These are phyloP conservation scores for Melanotus villosus DNA, from an alignment of 2,888 invertebrate species.

Conservation along the genomic window DNA sequence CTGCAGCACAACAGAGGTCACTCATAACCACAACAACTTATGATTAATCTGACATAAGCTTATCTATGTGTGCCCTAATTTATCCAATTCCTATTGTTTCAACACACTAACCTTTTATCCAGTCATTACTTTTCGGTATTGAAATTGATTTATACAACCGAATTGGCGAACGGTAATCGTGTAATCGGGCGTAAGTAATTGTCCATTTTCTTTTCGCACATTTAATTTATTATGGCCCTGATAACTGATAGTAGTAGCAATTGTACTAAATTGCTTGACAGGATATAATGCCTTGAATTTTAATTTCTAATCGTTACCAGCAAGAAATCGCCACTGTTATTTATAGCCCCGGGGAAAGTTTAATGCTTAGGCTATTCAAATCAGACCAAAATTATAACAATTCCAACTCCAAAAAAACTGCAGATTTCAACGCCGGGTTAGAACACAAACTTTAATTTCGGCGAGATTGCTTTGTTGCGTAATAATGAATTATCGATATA, in stretches of 20 bases:
- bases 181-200: not conserved
- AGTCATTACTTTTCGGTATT: slow-evolving; percentile 17
- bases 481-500: too few species aligned
- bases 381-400: too few species aligned
- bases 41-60: slow-evolving; percentile 53
- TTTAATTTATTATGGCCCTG: slow-evolving; percentile 3
- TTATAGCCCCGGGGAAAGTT: too few species aligned
- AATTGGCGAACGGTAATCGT: slow-evolving; percentile 5
- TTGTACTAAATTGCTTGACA: too few species aligned
- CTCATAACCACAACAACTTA: slow-evolving; percentile 47
- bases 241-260: not conserved
- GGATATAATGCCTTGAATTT: too few species aligned
- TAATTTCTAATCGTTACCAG: too few species aligned
- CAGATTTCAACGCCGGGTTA: too few species aligned
- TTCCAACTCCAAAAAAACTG: too few species aligned
- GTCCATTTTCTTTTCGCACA: not conserved
- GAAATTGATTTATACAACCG: slow-evolving; percentile 21
- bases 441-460: too few species aligned
- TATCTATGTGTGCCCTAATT: slow-evolving; percentile 40
- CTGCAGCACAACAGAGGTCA: slow-evolving; percentile 53
- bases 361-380: too few species aligned
- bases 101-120: slow-evolving; percentile 28
- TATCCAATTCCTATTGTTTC: slow-evolving; percentile 46
- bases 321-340: too few species aligned
- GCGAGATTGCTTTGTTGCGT: too few species aligned